Evolutionary conservation across 2,888 invertebrate species (phyloP).

Genomic region (Crocallis elinguaria): DNA sequence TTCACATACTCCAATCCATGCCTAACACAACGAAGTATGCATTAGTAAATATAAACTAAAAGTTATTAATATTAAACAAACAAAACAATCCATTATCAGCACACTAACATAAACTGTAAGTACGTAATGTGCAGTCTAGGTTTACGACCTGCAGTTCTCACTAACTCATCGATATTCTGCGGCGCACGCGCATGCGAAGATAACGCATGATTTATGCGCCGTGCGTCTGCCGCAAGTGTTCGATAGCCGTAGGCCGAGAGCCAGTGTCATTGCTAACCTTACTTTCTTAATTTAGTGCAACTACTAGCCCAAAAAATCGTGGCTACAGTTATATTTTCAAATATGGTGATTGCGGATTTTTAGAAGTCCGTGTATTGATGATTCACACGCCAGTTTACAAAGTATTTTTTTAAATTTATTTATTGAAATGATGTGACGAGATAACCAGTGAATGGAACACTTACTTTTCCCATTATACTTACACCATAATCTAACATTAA

Average conservation of each 20-base stretch:
- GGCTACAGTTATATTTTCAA: background rate
- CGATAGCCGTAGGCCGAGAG: constrained; percentile 7
- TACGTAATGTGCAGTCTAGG: constrained; percentile 2
- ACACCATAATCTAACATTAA: no score
- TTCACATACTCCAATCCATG: no score
- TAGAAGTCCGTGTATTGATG: no score
- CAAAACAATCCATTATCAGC: background rate
- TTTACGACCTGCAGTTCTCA: constrained; percentile 9
- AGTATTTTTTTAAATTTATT: no score
- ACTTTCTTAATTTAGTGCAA: background rate
- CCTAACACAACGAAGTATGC: no score
- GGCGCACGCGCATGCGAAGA: constrained; percentile 9
- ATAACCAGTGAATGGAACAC: no score
- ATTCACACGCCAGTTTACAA: no score
- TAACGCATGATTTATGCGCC: constrained; percentile 23
- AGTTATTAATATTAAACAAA: background rate
- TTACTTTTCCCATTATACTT: no score
- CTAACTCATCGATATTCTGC: constrained; percentile 10
- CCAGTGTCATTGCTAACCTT: background rate
- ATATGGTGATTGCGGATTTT: no score
- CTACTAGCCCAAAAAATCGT: no score
- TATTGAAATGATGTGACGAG: no score
- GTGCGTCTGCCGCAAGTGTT: constrained; percentile 16
- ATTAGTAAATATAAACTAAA: no score
- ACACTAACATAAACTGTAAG: background rate